Percentiles rank a stretch among this genome's conserved stretches.
Evolutionary conservation across 2,113 vertebrate genomes (phyloP).

Genomic region (Felis catus): DNA sequence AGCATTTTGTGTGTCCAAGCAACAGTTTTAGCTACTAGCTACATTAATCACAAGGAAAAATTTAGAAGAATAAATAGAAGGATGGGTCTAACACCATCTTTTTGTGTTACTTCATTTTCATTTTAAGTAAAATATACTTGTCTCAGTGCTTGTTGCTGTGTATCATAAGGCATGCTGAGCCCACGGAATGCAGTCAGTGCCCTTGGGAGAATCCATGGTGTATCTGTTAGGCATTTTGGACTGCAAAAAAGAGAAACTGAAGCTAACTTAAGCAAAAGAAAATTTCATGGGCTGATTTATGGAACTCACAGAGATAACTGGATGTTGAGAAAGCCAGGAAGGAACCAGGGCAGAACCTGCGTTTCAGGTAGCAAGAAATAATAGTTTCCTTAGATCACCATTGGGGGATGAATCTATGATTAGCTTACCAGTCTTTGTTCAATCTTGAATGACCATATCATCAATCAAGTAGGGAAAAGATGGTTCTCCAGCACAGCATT

Average conservation of each 20-base stretch:
- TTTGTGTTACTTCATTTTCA: constrained; percentile 46
- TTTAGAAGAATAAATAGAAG: constrained; percentile 56
- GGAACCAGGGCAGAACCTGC: background rate
- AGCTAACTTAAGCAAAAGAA: background rate
- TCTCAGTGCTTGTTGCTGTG: background rate
- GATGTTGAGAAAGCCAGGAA: background rate
- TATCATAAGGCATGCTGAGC: background rate
- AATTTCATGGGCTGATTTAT: background rate
- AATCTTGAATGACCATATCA: background rate
- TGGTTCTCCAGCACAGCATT: background rate
- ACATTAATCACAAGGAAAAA: constrained; percentile 63
- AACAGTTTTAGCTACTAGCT: constrained; percentile 56
- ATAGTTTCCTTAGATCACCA: background rate
- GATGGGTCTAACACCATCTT: background rate
- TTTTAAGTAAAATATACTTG: constrained; percentile 53
- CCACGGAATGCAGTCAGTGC: background rate
- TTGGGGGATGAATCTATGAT: background rate
- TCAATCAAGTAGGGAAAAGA: background rate
- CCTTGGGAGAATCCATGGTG: background rate
- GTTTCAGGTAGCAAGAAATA: background rate
- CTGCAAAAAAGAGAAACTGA: background rate
- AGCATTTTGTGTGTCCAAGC: constrained; percentile 56
- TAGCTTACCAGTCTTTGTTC: no score
- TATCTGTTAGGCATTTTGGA: background rate
- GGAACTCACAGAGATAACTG: background rate